Evolutionary conservation across 1,140 invertebrate genomes (phyloP), one percentile per base, ranked within the genome.

Genomic region (Bombus superbus): DNA sequence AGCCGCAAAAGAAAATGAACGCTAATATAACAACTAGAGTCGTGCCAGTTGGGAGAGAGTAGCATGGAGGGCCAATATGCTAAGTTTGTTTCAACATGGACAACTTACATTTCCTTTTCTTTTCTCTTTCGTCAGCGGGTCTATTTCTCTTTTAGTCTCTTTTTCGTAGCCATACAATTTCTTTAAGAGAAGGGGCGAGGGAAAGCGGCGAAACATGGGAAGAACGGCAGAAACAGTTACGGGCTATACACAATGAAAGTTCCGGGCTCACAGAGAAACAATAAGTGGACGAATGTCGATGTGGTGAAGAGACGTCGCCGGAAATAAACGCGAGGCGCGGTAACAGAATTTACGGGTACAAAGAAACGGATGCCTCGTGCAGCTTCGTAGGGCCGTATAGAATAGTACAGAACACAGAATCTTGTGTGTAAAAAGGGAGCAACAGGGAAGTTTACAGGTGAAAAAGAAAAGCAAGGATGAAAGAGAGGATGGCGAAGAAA

Each of bases 21-120:
- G 88, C 91, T 92, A 93, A 92, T 85, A 86, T 84, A 88, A 94
- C 86, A 94, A 86, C 92, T 93, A 93, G 88, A 93, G 90, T 94
- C 94, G 94, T 95, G 94, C 94, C 94, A 95, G 93, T 95, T 94
- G 94, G 94, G 94, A 95, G 93, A 93, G 91, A 94, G 91, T 94
- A 94, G 93, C 92, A 92, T 94, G 93, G 89, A 93, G 91, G 94
- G 88, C 92, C 91, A 94, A 94, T 93, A 92, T 90, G 88, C 91
- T 92, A 93, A 92, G 89, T 91, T 91, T 91, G 90, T 47, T 89
- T 92, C 88, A 90, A 94, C 91, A 93, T 93, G 91, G 69, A 93
- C 92, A 94, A 95, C 94, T 95, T 95, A 95, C 94, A 95, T 95
- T 95, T 94, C 86, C 82, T 88, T 88, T 89, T 90, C 91, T 86